Base-by-base conservation (phyloP, 1,140 invertebrate genomes). In the Pseudoatta argentina region DNA sequence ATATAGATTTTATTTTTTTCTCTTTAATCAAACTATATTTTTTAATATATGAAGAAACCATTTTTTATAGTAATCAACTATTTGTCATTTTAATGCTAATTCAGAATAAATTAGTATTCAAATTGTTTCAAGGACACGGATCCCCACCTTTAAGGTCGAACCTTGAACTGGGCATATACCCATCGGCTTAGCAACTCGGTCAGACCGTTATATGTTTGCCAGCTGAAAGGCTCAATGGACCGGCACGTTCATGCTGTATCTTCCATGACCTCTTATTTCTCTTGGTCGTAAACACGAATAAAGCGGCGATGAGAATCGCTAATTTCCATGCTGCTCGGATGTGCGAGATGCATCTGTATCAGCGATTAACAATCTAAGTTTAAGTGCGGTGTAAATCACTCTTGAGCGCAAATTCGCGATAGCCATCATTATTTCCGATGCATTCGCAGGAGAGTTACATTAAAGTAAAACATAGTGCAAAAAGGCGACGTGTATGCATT, bases 171-270 rank as follows among this genome's bases (percentile, higher is more conserved):
- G 72, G 71, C 71, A 66, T 39, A 75, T 61, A 69, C 21, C 64
- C 48, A 73, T 89, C 89, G 83, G 57, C 86, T 89, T 90, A 71
- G 91, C 90, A 93, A 93, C 73, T 92, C 92, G 93, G 93, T 75
- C 92, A 82, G 72, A 92, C 93, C 93, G 93, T 94, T 94, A 94
- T 94, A 94, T 85, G 86, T 91, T 92, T 87, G 90, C 90, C 88
- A 87, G 89, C 85, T 89, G 91, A 91, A 92, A 91, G 91, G 93
- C 91, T 94, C 91, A 93, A 94, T 94, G 93, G 91, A 89, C 88
- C 91, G 87, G 89, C 91, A 59, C 53, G 34, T 44, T 57, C 78
- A 21, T 87, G 91, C 89, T 92, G 90, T 89, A 90, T 89, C 87
- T 87, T 83, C 75, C 55, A 14, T 83, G 79, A 83, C 69, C 69